phyloP scores from a whole-genome alignment of 2,113 vertebrate species.

The Python bivittatus region DNA sequence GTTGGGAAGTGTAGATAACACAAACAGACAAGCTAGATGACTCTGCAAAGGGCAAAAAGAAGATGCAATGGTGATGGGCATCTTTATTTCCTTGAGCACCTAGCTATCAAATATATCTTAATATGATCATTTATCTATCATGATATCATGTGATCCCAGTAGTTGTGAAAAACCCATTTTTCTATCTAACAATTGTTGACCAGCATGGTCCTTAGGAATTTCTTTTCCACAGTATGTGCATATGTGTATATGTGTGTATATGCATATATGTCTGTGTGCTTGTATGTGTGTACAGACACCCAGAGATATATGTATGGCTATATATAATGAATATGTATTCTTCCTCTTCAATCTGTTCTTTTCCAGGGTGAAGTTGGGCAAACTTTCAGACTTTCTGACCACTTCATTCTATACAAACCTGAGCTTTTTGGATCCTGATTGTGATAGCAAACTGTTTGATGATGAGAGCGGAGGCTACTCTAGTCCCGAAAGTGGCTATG shows the following conservation, averaged over 20 bases:
- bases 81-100: neutral
- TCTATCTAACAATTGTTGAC: neutral
- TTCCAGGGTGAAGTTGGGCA: slow-evolving; percentile 89
- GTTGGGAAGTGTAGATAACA: neutral
- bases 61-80: neutral
- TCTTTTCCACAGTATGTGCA: neutral
- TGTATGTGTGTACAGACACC: neutral
- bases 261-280: neutral
- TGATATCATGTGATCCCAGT: neutral
- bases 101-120: neutral
- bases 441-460: slow-evolving; percentile 82
- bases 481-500: slow-evolving; percentile 79
- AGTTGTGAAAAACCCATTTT: neutral
- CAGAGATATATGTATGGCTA: no score
- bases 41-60: neutral
- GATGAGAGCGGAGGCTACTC: slow-evolving; percentile 71
- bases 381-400: slow-evolving; percentile 89
- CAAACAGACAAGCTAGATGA: neutral
- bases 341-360: neutral
- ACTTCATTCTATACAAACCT: slow-evolving; percentile 94
- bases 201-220: neutral
- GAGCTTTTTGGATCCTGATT: slow-evolving; percentile 91
- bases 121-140: neutral
- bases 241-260: neutral
- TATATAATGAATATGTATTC: neutral